Evolutionary conservation across 1,140 invertebrate genomes (phyloP), one percentile per base, ranked within the genome.

Genomic region (Meteorus sp.): DNA sequence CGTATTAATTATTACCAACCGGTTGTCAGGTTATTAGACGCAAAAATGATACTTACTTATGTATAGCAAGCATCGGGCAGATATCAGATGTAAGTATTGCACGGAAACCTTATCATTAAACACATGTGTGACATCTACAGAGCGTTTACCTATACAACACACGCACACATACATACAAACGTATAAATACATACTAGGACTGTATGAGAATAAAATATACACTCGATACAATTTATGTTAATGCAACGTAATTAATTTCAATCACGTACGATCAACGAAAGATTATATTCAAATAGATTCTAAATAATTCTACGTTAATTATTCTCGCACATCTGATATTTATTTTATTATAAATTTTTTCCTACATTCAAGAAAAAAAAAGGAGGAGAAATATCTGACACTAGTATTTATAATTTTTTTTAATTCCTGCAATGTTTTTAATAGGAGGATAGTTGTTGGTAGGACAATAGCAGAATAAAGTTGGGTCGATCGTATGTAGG

Each of bases 381-480:
- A n/a, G n/a, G n/a, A n/a, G n/a, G n/a, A n/a, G n/a, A n/a, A n/a
- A n/a, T n/a, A n/a, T n/a, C n/a, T n/a, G n/a, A 8, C 15, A 17
- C 17, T 19, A n/a, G 15, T 13, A 39, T 39, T 1, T 8, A 17
- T 43, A 17, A 19, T 19, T 19, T 43, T 43, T 7, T 43, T 43
- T 13, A 39, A 13, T 19, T 11, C 17, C 8, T 17, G 41, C 17
- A 17, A 8, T 11, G 13, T 8, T 43, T 19, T 43, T 43, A 20
- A 20, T 19, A 17, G 15, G 8, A 20, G 8, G 11, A 25, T 44
- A n/a, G 8, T 44, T 22, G n/a, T 44, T 8, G 8, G 2, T 25
- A n/a, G 41, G 64, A 71, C 70, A 71, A 72, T 68, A 66, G 64
- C 4, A 59, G 62, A 63, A 72, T 73, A 70, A n/a, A 70, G 56